Evolutionary conservation across 2,797 vertebrate genomes (phyloP).

Genomic region (Psittacula echo): DNA sequence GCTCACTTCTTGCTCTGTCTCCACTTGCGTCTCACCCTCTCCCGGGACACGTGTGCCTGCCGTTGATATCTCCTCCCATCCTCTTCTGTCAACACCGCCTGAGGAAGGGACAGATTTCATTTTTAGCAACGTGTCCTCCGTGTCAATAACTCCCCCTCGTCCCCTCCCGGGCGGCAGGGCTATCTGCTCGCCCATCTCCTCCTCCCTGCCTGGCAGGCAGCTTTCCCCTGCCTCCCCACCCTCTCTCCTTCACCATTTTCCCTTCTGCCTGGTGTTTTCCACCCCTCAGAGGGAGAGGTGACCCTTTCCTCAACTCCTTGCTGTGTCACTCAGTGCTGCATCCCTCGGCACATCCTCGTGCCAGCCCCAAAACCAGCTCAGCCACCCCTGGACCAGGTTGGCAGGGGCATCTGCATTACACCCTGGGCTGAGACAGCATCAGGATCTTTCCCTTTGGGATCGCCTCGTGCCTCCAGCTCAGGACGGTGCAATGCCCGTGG

Average conservation of each 20-base stretch:
- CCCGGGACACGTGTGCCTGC: slow-evolving; percentile 32
- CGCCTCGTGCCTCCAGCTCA: neutral
- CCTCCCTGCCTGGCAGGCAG: neutral
- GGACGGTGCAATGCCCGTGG: accelerated
- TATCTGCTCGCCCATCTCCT: slow-evolving; percentile 31
- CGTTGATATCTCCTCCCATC: slow-evolving; percentile 45
- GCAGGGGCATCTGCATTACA: neutral
- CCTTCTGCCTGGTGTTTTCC: neutral
- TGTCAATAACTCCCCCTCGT: slow-evolving; percentile 44
- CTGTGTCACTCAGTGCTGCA: neutral
- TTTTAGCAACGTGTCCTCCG: slow-evolving; percentile 41
- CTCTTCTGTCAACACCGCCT: slow-evolving; percentile 65
- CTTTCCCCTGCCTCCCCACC: neutral
- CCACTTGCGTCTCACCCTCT: neutral
- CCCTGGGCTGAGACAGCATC: neutral
- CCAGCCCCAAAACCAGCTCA: neutral
- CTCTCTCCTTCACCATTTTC: neutral
- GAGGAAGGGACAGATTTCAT: slow-evolving; percentile 61
- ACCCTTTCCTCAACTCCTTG: neutral
- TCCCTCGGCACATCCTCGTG: neutral
- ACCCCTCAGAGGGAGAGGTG: neutral
- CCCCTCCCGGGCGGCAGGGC: neutral
- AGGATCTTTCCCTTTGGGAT: neutral
- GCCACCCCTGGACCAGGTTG: accelerated
- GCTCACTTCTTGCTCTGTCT: neutral